Conservation (phyloP, 1,140 invertebrate genomes). For the Drosophila orena region DNA sequence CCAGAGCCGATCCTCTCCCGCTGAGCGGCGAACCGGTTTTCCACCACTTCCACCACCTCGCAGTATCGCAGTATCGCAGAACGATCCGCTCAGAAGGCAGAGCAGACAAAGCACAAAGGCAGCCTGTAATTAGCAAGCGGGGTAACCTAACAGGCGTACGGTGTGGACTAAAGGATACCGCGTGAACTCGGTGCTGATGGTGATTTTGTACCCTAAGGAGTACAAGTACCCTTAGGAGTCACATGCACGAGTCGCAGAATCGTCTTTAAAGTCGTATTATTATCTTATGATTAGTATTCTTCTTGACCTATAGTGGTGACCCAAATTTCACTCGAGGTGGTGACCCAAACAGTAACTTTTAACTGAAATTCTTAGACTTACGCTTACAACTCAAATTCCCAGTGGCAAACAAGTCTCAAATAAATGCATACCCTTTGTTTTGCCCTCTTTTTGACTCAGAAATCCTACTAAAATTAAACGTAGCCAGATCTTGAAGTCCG, state of each 20-base stretch:
- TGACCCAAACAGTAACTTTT: too few relatives aligned
- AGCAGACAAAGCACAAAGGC: conserved; percentile 12
- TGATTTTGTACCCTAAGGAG: too few relatives aligned
- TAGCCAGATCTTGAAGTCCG: too few relatives aligned
- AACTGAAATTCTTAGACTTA: too few relatives aligned
- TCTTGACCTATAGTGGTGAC: too few relatives aligned
- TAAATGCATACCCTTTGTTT: too few relatives aligned
- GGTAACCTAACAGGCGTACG: background rate
- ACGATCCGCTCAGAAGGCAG: conserved; percentile 1
- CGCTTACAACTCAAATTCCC: too few relatives aligned
- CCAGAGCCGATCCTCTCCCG: conserved; percentile 11
- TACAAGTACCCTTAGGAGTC: too few relatives aligned
- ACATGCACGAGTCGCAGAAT: background rate
- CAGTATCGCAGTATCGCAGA: conserved; percentile 7
- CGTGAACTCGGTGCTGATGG: background rate
- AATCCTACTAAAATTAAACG: background rate
- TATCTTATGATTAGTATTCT: too few relatives aligned
- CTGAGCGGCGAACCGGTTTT: conserved; percentile 20
- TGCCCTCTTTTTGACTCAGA: background rate
- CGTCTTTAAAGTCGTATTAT: background rate
- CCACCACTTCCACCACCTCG: conserved; percentile 3
- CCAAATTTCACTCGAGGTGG: too few relatives aligned
- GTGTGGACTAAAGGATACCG: conserved; percentile 12
- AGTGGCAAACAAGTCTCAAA: too few relatives aligned
- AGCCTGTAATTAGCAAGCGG: conserved; percentile 28